These are phyloP conservation scores for Xestia sexstrigata DNA, from an alignment of 2,888 invertebrate species.

Conservation along the genomic window DNA sequence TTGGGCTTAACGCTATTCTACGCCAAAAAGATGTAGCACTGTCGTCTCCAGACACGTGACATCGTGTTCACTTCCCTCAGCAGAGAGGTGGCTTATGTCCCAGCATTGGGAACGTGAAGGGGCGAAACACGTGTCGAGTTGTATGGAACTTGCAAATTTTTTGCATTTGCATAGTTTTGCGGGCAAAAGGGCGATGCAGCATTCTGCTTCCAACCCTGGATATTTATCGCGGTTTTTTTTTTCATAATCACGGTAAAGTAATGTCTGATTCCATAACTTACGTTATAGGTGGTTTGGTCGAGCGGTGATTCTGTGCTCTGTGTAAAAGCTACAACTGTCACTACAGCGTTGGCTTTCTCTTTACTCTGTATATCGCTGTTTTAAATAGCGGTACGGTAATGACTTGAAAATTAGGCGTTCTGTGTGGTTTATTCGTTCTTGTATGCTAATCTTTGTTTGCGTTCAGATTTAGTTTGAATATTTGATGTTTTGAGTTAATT, in stretches of 20 bases:
- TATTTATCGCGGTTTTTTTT: too few relatives aligned
- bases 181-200: background rate
- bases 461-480: constrained; percentile 28
- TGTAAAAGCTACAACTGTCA: constrained; percentile 52
- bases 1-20: background rate
- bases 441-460: constrained; percentile 51
- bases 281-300: background rate
- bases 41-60: too few relatives aligned
- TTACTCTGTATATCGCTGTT: constrained; percentile 52
- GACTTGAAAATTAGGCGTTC: constrained; percentile 51
- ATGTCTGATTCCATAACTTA: background rate
- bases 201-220: too few relatives aligned
- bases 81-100: background rate
- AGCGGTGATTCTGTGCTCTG: background rate
- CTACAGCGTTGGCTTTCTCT: constrained; percentile 56
- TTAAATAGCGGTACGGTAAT: constrained; percentile 63
- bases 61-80: background rate
- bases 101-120: background rate
- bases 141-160: background rate
- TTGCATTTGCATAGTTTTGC: background rate
- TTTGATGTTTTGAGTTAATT: constrained; percentile 24
- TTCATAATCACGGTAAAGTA: background rate
- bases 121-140: background rate
- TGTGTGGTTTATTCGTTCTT: constrained; percentile 36
- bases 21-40: background rate